Evolutionary conservation across 2,888 invertebrate genomes (phyloP), one percentile per base, ranked within the genome.

Genomic region (Yponomeuta sedellus): DNA sequence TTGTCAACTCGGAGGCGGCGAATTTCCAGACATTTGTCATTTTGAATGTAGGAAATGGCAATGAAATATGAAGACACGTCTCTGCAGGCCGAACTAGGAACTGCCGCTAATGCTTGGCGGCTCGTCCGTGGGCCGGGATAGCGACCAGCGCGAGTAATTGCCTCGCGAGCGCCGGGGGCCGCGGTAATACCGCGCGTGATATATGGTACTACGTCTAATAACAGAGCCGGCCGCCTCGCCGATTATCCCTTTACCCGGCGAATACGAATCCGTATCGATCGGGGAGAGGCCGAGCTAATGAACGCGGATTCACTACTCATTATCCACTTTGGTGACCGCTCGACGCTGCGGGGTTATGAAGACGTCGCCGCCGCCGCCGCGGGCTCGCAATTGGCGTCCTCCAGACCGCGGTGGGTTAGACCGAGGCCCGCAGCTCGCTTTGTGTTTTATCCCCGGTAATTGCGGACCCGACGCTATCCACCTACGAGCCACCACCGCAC

Each of bases 171-270:
- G 88, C 88, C 88, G 82, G 83, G 75, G 89, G 88, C 86, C 81
- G 79, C 79, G 78, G 79, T 85, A 86, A 84, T 86, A 78, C 86
- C 79, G 82, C 80, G 79, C 85, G 89, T 90, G 90, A 89, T 91
- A 88, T 91, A 91, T 90, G 88, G 85, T 86, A 85, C 87, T 83
- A 82, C 82, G 80, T 81, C 86, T 91, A 89, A 90, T 90, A 89
- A 88, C 88, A 88, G 83, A 83, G 82, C 78, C 73, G 80, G 77
- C 76, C 77, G 77, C 80, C 75, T 81, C 80, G 78, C 77, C 86
- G 88, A 88, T 91, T 89, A 89, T 89, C 86, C 87, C 85, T 87
- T 88, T 87, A 83, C 85, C 77, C 74, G 77, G 79, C 80, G 80
- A 85, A 86, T 86, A 86, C 86, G 88, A 84, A 88, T 86, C 85